Percentiles rank a stretch among this genome's conserved stretches.
These are phyloP conservation scores for Polypedilum pembai DNA, from an alignment of 1,140 invertebrate species.

Conservation along the genomic window DNA sequence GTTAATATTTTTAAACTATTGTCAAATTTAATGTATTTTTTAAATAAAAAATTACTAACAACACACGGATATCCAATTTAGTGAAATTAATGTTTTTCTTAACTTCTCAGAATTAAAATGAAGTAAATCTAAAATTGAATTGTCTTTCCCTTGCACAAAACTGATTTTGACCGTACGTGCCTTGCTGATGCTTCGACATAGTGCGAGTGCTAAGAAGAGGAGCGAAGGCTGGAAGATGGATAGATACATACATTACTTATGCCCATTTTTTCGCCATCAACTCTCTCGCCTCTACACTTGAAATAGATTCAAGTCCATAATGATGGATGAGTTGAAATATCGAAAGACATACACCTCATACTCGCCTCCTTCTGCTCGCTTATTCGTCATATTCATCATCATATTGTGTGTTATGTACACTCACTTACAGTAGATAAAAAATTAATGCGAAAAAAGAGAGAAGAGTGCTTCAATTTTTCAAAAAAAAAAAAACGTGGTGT, in stretches of 20 bases:
- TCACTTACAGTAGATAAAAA: not conserved
- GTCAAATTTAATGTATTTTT: no score
- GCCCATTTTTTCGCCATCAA: conserved; percentile 1
- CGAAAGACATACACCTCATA: conserved; percentile 22
- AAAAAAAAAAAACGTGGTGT: no score
- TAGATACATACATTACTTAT: not conserved
- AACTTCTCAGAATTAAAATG: no score
- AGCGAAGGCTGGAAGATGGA: not conserved
- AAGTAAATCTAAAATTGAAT: no score
- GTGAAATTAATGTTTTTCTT: no score
- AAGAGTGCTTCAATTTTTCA: not conserved
- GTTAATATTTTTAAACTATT: no score
- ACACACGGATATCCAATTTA: no score
- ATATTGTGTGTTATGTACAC: no score
- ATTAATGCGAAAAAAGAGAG: not conserved
- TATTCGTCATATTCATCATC: no score
- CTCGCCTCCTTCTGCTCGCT: not conserved
- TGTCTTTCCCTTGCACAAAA: no score
- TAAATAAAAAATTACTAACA: no score
- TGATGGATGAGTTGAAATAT: conserved; percentile 27
- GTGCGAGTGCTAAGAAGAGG: not conserved
- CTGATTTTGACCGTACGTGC: not conserved
- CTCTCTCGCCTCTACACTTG: not conserved
- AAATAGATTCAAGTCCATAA: conserved; percentile 19
- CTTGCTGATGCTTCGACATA: not conserved